These are phyloP conservation scores for Coturnix japonica DNA, from an alignment of 2,113 vertebrate genomes.

Conservation along the genomic window DNA sequence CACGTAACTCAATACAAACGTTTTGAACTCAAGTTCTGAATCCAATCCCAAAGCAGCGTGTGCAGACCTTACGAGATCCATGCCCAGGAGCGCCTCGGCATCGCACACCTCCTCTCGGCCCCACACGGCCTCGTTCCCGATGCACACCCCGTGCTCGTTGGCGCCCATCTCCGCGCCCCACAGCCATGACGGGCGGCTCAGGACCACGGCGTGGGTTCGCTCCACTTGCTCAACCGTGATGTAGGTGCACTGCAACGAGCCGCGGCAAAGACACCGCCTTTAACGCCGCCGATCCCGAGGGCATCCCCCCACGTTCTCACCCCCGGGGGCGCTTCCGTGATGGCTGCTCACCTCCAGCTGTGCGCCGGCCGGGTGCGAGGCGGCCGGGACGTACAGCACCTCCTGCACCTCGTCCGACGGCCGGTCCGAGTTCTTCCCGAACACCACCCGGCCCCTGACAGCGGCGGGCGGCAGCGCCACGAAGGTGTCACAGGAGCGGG, in stretches of 20 bases:
- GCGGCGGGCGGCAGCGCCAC: constrained; percentile 92
- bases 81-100: constrained; percentile 91
- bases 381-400: constrained; percentile 84
- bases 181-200: constrained; percentile 95
- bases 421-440: constrained; percentile 96
- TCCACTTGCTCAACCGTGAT: constrained; percentile 86
- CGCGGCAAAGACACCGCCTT: background rate
- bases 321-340: too few species aligned
- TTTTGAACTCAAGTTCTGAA: too few species aligned
- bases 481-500: constrained; percentile 92
- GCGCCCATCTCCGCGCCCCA: constrained; percentile 99
- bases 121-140: constrained; percentile 98
- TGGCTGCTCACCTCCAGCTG: constrained; percentile 83
- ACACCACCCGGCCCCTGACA: constrained; percentile 81
- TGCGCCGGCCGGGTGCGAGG: constrained; percentile 67
- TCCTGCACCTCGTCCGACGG: constrained; percentile 94
- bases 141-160: constrained; percentile 94
- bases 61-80: constrained; percentile 93
- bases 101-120: constrained; percentile 83
- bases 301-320: fast-evolving
- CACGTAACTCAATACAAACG: fast-evolving
- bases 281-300: too few species aligned
- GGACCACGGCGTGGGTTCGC: constrained; percentile 86
- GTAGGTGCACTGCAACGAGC: constrained; percentile 88
- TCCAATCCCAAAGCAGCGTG: fast-evolving